Evolutionary conservation across 2,888 invertebrate species (phyloP).

Genomic region (Pristionchus arcanus): DNA sequence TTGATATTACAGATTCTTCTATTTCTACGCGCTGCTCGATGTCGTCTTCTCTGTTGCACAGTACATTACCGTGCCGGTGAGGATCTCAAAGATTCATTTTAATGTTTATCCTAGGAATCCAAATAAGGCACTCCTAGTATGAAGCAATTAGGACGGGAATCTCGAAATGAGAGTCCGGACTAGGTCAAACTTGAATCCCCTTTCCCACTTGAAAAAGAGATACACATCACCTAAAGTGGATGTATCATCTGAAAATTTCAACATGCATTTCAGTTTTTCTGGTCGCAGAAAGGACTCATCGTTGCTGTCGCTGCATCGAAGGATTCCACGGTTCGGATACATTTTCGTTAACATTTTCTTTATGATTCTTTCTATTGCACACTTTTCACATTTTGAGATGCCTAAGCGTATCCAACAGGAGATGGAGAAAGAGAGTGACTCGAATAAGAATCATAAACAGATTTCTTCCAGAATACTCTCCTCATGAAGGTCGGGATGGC

Average conservation of each 20-base stretch:
- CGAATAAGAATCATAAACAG: neutral
- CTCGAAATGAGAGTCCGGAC: no score
- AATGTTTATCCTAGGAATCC: no score
- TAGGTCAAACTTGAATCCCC: no score
- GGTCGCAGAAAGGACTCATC: neutral
- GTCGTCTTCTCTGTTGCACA: neutral
- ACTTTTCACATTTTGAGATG: no score
- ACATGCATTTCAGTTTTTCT: conserved; percentile 41
- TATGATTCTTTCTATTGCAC: no score
- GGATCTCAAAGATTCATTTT: neutral
- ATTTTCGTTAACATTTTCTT: no score
- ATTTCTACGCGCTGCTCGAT: neutral
- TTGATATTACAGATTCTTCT: neutral
- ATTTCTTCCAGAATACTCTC: neutral
- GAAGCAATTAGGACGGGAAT: no score
- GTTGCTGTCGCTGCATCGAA: neutral
- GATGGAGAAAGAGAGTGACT: neutral
- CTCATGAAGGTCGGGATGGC: neutral
- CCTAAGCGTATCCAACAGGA: no score
- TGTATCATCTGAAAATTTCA: neutral
- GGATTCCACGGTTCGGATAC: neutral
- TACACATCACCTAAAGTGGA: no score
- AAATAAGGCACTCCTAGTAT: no score
- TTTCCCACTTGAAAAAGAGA: no score
- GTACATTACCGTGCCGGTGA: neutral